Evolutionary conservation across 2,113 vertebrate genomes (phyloP).

Genomic region (Laterallus jamaicensis): DNA sequence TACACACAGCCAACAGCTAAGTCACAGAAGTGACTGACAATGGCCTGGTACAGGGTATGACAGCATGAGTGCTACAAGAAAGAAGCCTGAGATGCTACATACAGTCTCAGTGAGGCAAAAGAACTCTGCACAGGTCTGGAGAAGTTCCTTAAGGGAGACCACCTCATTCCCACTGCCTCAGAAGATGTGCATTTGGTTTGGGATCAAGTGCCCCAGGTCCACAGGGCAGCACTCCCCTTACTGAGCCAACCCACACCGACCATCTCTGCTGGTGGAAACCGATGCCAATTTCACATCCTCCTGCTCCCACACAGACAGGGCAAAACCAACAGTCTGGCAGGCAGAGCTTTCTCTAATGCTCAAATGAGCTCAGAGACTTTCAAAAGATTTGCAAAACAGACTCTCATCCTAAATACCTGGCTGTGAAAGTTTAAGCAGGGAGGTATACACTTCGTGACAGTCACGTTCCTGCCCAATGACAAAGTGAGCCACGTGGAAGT

Average conservation of each 20-base stretch:
- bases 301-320: background rate
- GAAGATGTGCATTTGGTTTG: background rate
- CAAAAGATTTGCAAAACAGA: background rate
- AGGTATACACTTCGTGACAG: slow-evolving; percentile 79
- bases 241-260: background rate
- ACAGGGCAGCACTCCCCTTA: background rate
- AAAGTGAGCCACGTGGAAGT: slow-evolving; percentile 78
- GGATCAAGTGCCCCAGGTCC: background rate
- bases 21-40: background rate
- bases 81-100: background rate
- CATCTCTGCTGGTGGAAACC: accelerated
- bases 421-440: slow-evolving; percentile 81
- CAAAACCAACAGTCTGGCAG: background rate
- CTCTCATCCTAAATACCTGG: slow-evolving; percentile 65
- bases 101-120: background rate
- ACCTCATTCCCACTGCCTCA: background rate
- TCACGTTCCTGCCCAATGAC: slow-evolving; percentile 78
- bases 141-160: background rate
- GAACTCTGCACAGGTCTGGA: background rate
- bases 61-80: background rate
- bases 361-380: background rate
- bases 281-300: background rate
- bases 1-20: background rate
- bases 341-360: background rate
- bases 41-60: background rate